Evolutionary conservation across 2,797 vertebrate genomes (phyloP), one percentile per base, ranked within the genome.

Genomic region (Eleutherodactylus coqui): DNA sequence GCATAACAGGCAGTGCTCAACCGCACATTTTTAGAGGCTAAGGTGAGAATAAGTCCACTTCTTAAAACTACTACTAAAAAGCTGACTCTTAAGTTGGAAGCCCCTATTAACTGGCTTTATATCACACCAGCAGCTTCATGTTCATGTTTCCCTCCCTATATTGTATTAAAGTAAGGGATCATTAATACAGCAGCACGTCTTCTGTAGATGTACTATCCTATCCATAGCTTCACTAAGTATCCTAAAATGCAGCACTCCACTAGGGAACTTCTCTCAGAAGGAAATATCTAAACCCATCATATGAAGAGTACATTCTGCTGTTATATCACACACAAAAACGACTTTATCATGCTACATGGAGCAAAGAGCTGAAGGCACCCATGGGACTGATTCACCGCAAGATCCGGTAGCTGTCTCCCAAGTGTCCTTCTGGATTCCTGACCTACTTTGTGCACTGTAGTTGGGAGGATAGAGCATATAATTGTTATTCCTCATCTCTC

Each of bases 401-500:
- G 70, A 87, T 84, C 62, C 49, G 83, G 36, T 62, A 17, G 8
- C 55, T 64, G 34, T 79, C 76, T 81, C 77, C 86, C 67, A 55
- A 81, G 70, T 64, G 70, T 76, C 70, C 82, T 87, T 81, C 82
- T 85, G 86, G 86, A 87, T 84, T 69, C 77, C 86, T 87, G 86
- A 87, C 86, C 86, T 87, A 87, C 86, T 87, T 87, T 81, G 77
- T 70, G n/a, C 75, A 67, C 69, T 80, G 41, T 38, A 80, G 43
- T 80, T 75, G 67, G 75, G 76, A 34, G 75, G 47, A 34, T 76
- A 41, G 79, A 24, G 58, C 19, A 41, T 32, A n/a, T 2, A 27
- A 41, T 27, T 55, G 69, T 38, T 75, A 84, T 84, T 80, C n/a
- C 58, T 51, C 9, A 45, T 27, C 36, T 29, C 49, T 49, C 27